Conservation (phyloP, 2,888 invertebrate genomes). For the Eilema griseolum region DNA sequence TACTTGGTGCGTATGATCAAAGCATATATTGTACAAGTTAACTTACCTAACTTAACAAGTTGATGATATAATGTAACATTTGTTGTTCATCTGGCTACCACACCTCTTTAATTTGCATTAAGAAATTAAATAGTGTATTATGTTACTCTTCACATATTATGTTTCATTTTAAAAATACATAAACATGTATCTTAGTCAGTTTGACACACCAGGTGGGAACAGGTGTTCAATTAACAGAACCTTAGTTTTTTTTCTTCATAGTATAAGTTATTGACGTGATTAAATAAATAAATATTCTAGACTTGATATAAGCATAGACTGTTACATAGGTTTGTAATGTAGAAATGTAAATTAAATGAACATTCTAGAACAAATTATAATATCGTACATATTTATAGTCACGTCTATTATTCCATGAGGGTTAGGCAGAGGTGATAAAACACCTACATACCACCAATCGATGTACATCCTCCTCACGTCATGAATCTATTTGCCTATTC, state of each 20-base stretch:
- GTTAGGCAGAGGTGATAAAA: background rate
- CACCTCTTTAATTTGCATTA: constrained; percentile 43
- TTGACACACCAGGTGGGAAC: constrained; percentile 20
- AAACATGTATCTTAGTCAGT: constrained; percentile 28
- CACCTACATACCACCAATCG: background rate
- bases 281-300: too few species aligned
- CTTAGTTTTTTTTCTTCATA: background rate
- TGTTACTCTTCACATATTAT: constrained; percentile 38
- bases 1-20: too few species aligned
- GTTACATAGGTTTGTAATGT: too few species aligned
- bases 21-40: too few species aligned
- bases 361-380: background rate
- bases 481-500: too few species aligned
- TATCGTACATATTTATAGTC: background rate
- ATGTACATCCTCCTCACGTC: too few species aligned
- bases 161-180: constrained; percentile 27
- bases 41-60: too few species aligned
- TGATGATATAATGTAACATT: background rate
- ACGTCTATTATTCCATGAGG: background rate
- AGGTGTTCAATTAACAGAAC: constrained; percentile 26
- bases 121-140: constrained; percentile 34
- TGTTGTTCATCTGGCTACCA: constrained; percentile 23
- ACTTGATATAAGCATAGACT: too few species aligned
- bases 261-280: too few species aligned
- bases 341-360: too few species aligned